Base-by-base conservation (phyloP, 2,113 vertebrate species). In the Drymodes brunneopygia region DNA sequence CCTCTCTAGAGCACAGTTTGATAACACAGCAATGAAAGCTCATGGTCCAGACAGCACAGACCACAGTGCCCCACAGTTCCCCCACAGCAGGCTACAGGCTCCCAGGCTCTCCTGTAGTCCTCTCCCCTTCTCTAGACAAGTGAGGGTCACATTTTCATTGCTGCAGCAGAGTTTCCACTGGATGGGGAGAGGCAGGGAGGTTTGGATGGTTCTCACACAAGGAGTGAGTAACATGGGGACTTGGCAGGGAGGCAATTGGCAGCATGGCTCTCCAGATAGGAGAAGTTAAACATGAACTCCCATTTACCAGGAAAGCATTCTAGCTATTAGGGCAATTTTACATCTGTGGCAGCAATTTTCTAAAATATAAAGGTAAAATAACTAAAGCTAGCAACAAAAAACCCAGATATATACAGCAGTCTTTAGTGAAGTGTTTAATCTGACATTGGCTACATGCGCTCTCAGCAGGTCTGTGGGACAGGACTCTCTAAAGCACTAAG, bases 61-160 rank as follows among this genome's bases (percentile, higher is more conserved):
- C 16, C 31, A 53, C 36, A 72, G 15, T 23, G n/a, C 7, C 25
- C 47, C n/a, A 60, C 77, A 50, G 53, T 36, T 44, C 2, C 17
- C 27, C 47, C 28, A 20, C 29, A 47, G 21, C 16, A 82, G 75
- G 47, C 24, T 57, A 5, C 0, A 0, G n/a, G 47, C 24, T 85
- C 31, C 24, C 0, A 0, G 18, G 35, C 54, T 70, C 44, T 54
- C 54, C 45, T 33, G 12, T 3, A 70, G 33, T 22, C 23, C 27
- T 69, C 50, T 57, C 27, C 29, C 21, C 35, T 78, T 85, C 56
- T n/a, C 70, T 13, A 60, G 50, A 65, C 40, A 35, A 78, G 45
- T 1, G 13, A 87, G 17, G 14, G 7, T 29, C 65, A 31, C 6
- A 4, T 40, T 70, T 75, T 51, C 56, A 19, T 16, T 40, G 60